A percentile compares a stretch with the other conserved stretches of the same genome.
Conservation (phyloP, 2,113 vertebrate genomes). For the Cisticola juncidis region DNA sequence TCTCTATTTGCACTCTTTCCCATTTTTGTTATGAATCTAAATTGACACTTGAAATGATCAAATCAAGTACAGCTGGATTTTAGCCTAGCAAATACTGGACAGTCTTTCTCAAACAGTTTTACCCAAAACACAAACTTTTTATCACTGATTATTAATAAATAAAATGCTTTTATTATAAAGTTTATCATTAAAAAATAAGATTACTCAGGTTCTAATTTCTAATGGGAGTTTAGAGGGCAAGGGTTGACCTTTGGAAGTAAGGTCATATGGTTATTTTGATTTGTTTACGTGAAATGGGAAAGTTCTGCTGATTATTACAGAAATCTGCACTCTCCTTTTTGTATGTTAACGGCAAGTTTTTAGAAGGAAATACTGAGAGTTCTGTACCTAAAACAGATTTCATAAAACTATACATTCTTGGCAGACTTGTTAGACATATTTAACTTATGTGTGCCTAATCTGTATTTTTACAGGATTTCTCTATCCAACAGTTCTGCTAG, state of each 20-base stretch:
- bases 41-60: background rate
- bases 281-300: background rate
- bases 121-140: background rate
- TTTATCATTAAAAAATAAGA: background rate
- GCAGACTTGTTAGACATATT: background rate
- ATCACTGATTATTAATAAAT: background rate
- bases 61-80: background rate
- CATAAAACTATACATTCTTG: conserved; percentile 30
- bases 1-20: background rate
- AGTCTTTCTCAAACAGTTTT: background rate
- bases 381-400: conserved; percentile 19
- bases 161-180: background rate
- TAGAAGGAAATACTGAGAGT: background rate
- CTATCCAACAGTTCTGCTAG: conserved; percentile 28
- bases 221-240: background rate
- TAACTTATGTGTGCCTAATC: conserved; percentile 33
- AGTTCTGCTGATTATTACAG: background rate
- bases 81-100: background rate
- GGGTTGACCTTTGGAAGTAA: background rate
- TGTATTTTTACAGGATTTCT: conserved; percentile 41
- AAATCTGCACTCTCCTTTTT: background rate
- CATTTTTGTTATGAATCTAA: background rate
- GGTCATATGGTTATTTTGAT: background rate
- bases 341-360: background rate
- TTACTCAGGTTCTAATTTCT: background rate